Evolutionary conservation across 2,113 vertebrate species (phyloP).

Genomic region (Boleophthalmus pectinirostris): DNA sequence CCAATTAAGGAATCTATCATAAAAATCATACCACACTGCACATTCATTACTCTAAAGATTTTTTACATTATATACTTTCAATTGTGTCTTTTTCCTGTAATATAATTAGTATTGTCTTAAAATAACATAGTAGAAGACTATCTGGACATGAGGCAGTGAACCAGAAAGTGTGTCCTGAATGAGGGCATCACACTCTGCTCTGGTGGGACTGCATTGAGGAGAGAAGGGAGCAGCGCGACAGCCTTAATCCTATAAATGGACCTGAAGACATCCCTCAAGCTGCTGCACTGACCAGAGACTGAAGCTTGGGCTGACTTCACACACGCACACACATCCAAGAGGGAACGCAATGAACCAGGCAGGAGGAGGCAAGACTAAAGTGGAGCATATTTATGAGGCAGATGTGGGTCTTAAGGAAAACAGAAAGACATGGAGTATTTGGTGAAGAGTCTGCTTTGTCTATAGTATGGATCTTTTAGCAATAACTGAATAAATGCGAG

Average conservation of each 20-base stretch:
- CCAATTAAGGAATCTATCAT: no score
- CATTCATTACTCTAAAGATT: no score
- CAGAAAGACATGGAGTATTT: background rate
- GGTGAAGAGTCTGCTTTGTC: no score
- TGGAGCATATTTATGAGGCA: constrained; percentile 12
- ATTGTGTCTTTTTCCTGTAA: no score
- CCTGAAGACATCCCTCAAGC: constrained; percentile 28
- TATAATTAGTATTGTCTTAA: background rate
- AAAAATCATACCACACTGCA: no score
- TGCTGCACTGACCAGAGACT: constrained; percentile 37
- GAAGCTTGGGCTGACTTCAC: constrained; percentile 7
- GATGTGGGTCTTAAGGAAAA: background rate
- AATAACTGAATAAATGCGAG: no score
- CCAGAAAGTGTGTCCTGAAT: background rate
- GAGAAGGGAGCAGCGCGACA: constrained; percentile 16
- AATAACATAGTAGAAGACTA: background rate
- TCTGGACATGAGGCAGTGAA: background rate
- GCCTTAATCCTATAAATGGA: constrained; percentile 20
- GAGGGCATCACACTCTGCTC: constrained; percentile 14
- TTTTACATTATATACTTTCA: no score
- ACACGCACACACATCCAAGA: constrained; percentile 19
- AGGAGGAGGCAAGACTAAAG: constrained; percentile 1
- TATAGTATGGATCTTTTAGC: no score
- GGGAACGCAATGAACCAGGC: no score
- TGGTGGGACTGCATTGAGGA: background rate